A percentile compares a stretch with the other conserved stretches of the same genome.
Conservation (phyloP, 2,797 vertebrate species). For the Micropoecilia bifurca region DNA sequence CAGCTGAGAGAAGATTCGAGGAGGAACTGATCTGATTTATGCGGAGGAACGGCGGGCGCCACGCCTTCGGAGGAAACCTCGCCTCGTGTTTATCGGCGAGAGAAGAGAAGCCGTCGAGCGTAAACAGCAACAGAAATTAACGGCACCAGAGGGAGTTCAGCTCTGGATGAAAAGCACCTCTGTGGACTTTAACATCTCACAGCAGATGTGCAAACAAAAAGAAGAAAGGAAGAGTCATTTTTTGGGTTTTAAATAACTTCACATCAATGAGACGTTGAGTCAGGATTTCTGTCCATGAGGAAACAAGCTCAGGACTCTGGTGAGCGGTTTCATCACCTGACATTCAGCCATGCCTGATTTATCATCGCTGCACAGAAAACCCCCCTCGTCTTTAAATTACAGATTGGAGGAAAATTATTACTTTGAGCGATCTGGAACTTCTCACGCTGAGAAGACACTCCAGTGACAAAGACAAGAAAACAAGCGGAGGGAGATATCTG, state of each 20-base stretch:
- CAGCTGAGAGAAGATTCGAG: constrained; percentile 34
- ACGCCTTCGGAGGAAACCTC: constrained; percentile 47
- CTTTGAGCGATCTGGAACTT: constrained; percentile 35
- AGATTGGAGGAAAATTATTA: constrained; percentile 60
- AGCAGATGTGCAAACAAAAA: constrained; percentile 43
- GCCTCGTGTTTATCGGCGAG: constrained; percentile 52
- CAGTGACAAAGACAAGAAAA: constrained; percentile 33
- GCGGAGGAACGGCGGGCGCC: constrained; percentile 3
- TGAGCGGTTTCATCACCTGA: constrained; percentile 39
- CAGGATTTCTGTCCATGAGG: neutral
- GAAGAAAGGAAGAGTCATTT: constrained; percentile 5
- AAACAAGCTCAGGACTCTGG: constrained; percentile 13
- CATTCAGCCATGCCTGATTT: constrained; percentile 63
- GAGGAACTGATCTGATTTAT: constrained; percentile 53
- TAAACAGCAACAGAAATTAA: constrained; percentile 46
- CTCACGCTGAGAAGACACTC: constrained; percentile 28
- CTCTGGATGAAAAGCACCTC: constrained; percentile 40
- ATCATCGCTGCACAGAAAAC: constrained; percentile 29
- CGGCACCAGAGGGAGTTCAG: constrained; percentile 41
- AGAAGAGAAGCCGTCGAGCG: constrained; percentile 36
- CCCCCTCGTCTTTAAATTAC: constrained; percentile 60
- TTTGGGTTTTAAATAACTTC: constrained; percentile 53
- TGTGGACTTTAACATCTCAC: constrained; percentile 26
- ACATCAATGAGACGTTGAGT: constrained; percentile 7
- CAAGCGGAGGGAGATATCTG: constrained; percentile 4